phyloP scores from a whole-genome alignment of 1,140 invertebrate species.

The Holcopasites calliopsidis region DNA sequence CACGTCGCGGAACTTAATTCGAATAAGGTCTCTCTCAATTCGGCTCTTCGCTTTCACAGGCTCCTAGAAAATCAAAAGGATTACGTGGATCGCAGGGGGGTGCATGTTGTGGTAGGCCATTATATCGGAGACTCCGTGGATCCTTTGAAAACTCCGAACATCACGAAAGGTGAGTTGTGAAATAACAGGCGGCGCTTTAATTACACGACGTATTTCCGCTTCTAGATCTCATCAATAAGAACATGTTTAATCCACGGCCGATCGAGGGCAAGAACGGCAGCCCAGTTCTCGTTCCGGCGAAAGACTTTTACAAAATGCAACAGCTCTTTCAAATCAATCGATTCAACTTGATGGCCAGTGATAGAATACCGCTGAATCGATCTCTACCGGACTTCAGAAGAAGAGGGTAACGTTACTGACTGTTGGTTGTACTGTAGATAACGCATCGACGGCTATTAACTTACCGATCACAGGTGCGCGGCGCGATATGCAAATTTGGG shows the following conservation, averaged over 20 bases:
- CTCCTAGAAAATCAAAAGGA: conserved; percentile 81
- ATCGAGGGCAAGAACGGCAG: conserved; percentile 89
- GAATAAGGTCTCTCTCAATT: not conserved
- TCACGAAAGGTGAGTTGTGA: conserved; percentile 83
- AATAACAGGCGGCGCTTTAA: not conserved
- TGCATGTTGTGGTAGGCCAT: conserved; percentile 90
- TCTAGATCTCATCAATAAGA: conserved; percentile 90
- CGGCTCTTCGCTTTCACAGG: conserved; percentile 60
- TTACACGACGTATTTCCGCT: conserved; percentile 51
- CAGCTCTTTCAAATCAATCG: conserved; percentile 92
- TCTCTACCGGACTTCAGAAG: conserved; percentile 93
- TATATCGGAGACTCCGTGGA: conserved; percentile 87
- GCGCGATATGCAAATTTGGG: conserved; percentile 79
- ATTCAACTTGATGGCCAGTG: conserved; percentile 95
- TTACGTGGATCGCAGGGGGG: conserved; percentile 86
- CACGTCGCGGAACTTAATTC: not conserved
- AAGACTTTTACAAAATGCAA: conserved; percentile 88
- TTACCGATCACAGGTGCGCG: conserved; percentile 79
- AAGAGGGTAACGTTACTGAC: conserved; percentile 79
- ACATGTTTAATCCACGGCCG: conserved; percentile 88
- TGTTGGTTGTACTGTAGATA: not conserved
- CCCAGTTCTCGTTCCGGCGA: conserved; percentile 88
- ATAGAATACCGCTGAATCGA: conserved; percentile 94
- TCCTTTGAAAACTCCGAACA: conserved; percentile 81
- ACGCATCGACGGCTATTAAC: not conserved